These are phyloP conservation scores for Notodonta dromedarius DNA, from an alignment of 2,888 invertebrate species.

Conservation along the genomic window DNA sequence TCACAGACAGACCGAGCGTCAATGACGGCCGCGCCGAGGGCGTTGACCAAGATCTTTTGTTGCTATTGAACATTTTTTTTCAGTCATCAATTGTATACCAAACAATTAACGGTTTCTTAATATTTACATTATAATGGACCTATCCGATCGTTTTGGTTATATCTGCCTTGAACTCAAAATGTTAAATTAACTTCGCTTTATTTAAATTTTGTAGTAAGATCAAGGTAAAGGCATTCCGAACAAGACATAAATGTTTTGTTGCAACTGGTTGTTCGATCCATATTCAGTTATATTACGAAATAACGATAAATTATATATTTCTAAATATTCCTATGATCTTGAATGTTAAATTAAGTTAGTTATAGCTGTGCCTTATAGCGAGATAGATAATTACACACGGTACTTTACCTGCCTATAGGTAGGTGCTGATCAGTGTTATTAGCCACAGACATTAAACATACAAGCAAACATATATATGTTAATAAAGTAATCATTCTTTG, in stretches of 20 bases:
- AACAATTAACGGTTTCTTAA: constrained; percentile 37
- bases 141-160: constrained; percentile 17
- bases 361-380: neutral
- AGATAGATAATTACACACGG: neutral
- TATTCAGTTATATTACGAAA: neutral
- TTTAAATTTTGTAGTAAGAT: constrained; percentile 22
- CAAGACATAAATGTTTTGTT: neutral
- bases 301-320: neutral
- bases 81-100: constrained; percentile 38
- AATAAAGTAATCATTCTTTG: no score
- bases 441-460: neutral
- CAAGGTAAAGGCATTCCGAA: constrained; percentile 23
- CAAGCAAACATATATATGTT: neutral
- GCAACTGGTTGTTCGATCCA: neutral
- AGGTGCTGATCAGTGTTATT: neutral
- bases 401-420: neutral
- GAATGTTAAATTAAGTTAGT: neutral
- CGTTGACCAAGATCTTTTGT: constrained; percentile 42
- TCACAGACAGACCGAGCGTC: neutral
- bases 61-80: constrained; percentile 33
- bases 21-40: constrained; percentile 20
- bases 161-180: constrained; percentile 36
- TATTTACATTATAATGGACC: constrained; percentile 16
- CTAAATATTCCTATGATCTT: constrained; percentile 1
- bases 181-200: constrained; percentile 25